A percentile compares a stretch with the other conserved stretches of the same genome.
phyloP scores from a whole-genome alignment of 64 coral and sea anemone species.

The Pocillopora damicornis region DNA sequence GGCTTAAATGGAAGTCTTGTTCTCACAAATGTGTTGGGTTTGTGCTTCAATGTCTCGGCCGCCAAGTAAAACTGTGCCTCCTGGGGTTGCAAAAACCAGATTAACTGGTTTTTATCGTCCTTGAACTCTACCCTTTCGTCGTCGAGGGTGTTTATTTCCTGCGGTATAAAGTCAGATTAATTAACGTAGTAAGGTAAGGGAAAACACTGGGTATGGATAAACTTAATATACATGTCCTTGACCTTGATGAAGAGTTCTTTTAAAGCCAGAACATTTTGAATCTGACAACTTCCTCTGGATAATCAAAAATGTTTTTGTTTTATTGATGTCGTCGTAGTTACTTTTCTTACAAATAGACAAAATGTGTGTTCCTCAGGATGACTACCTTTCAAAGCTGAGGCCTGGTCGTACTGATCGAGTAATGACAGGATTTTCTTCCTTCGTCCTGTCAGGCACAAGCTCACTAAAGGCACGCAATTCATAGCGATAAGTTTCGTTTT shows the following conservation, averaged over 20 bases:
- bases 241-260: too few species aligned
- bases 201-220: too few species aligned
- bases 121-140: constrained; percentile 47
- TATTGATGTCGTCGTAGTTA: too few species aligned
- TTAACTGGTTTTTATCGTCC: constrained; percentile 61
- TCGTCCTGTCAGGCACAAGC: too few species aligned
- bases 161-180: neutral
- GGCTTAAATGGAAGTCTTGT: constrained; percentile 60
- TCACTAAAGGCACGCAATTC: too few species aligned
- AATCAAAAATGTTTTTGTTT: neutral
- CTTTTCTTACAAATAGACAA: too few species aligned
- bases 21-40: constrained; percentile 31
- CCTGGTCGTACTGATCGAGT: too few species aligned
- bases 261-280: neutral
- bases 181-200: neutral
- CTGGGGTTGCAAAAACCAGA: constrained; percentile 79
- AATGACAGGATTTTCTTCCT: too few species aligned
- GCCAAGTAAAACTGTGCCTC: constrained; percentile 80
- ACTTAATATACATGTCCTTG: too few species aligned
- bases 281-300: neutral
- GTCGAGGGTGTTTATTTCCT: constrained; percentile 70
- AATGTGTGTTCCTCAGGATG: too few species aligned
- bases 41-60: constrained; percentile 52
- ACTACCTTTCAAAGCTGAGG: too few species aligned
- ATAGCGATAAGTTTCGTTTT: too few species aligned